These are phyloP conservation scores for Cyprinodon tularosa DNA, from an alignment of 2,113 vertebrate genomes.

Conservation along the genomic window DNA sequence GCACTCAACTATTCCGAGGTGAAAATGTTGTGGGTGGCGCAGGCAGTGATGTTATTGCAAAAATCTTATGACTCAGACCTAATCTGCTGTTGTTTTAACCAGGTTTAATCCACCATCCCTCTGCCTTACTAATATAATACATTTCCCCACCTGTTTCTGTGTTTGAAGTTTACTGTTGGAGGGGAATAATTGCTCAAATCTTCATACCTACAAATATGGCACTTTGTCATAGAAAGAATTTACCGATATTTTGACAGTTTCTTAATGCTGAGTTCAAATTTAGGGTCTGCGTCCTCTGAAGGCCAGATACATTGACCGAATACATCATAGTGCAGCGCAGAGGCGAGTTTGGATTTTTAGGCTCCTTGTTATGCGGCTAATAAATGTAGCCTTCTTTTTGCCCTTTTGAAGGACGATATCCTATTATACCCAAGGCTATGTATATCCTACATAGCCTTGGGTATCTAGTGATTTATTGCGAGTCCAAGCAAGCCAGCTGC, in stretches of 20 bases:
- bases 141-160: conserved; percentile 8
- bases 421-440: too few relatives aligned
- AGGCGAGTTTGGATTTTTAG: too few relatives aligned
- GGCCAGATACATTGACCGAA: too few relatives aligned
- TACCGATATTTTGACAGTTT: conserved; percentile 11
- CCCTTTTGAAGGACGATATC: too few relatives aligned
- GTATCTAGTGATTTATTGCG: too few relatives aligned
- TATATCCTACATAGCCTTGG: too few relatives aligned
- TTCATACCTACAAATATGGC: conserved; percentile 45
- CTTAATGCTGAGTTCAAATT: too few relatives aligned
- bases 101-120: conserved; percentile 5
- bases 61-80: conserved; percentile 29
- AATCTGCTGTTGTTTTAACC: conserved; percentile 19
- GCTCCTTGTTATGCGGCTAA: too few relatives aligned
- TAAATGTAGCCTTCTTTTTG: too few relatives aligned
- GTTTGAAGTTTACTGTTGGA: conserved; percentile 23
- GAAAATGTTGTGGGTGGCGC: conserved; percentile 26
- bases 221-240: conserved; percentile 46
- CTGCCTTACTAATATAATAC: conserved; percentile 37
- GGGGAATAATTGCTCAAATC: conserved; percentile 49
- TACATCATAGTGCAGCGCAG: too few relatives aligned
- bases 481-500: too few relatives aligned
- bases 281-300: too few relatives aligned
- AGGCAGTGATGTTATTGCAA: conserved; percentile 9
- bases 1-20: conserved; percentile 16